Base-by-base conservation (phyloP, 2,797 vertebrate genomes). In the Pseudomugil gertrudae region DNA sequence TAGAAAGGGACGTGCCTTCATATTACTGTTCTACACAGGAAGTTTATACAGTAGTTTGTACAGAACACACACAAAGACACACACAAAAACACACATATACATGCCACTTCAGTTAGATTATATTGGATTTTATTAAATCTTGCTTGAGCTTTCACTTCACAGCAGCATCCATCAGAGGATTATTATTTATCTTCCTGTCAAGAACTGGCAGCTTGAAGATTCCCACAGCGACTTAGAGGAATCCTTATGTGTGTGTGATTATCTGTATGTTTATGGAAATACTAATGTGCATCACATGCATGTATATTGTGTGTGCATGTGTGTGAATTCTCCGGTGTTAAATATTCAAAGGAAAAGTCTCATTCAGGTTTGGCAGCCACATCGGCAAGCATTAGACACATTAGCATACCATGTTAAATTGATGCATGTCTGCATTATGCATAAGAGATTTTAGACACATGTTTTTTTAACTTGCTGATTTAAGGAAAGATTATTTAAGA, bases 121-220 rank as follows among this genome's bases (percentile, higher is more conserved):
- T 88, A 88, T 85, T 90, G 89, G 86, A 88, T 91, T 92, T 90
- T 83, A 93, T 91, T 92, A 90, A 93, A 93, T 93, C 90, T 92
- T 89, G 81, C 79, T 80, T 70, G 62, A 83, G 89, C 86, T 90
- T 85, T 92, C 89, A 87, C 85, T 91, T 91, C 81, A 77, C 83
- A 60, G 87, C 76, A 52, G 80, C 78, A 74, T 87, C 86, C 77
- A 81, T 89, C 90, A 80, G 73, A 84, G 69, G 74, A 89, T 88
- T 89, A 90, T 89, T 90, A 91, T 92, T 92, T 92, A 92, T 92
- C 88, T 87, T 68, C 70, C 87, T 90, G 92, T 92, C 90, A 91
- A 69, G 81, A 87, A 77, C 66, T 80, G 85, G 79, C 88, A 87
- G 85, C 84, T 75, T 23, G 11, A 60, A 63, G 86, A 79, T 73